phyloP scores from a whole-genome alignment of 92 coral and sea anemone genomes.

The Hydrozoanthus gracilis region DNA sequence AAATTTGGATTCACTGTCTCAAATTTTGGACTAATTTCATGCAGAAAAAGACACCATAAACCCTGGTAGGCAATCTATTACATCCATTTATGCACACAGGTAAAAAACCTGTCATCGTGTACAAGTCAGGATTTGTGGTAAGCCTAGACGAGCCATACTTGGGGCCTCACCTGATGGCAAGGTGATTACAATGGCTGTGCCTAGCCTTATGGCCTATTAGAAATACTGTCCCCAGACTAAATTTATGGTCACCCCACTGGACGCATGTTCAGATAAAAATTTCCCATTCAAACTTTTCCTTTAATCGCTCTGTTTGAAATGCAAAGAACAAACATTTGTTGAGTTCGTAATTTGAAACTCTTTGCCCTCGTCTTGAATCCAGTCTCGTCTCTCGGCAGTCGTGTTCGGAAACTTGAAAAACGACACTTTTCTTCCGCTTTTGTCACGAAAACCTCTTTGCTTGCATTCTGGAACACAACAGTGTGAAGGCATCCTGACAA shows the following conservation, averaged over 20 bases:
- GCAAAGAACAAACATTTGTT: too few species aligned
- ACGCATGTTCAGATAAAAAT: constrained; percentile 66
- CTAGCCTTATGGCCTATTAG: constrained; percentile 47
- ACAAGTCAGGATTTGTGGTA: constrained; percentile 32
- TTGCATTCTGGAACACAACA: too few species aligned
- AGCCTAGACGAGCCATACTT: constrained; percentile 40
- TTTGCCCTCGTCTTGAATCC: too few species aligned
- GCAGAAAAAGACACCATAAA: constrained; percentile 35
- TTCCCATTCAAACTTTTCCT: too few species aligned
- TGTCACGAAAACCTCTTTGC: too few species aligned
- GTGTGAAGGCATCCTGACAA: too few species aligned
- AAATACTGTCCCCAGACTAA: constrained; percentile 78
- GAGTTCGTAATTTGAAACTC: too few species aligned
- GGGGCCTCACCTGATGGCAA: constrained; percentile 68
- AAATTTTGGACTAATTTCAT: constrained; percentile 12
- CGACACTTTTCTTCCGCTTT: too few species aligned
- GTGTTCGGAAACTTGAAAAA: too few species aligned
- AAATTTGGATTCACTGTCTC: constrained; percentile 28
- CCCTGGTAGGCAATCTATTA: constrained; percentile 29
- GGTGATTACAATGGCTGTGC: constrained; percentile 48
- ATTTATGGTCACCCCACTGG: constrained; percentile 71
- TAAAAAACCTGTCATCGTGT: constrained; percentile 27
- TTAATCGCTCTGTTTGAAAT: too few species aligned
- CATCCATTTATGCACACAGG: constrained; percentile 51
- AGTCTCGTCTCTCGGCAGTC: too few species aligned